These are phyloP conservation scores for Phrynocephalus forsythii DNA, from an alignment of 2,797 vertebrate genomes.

Conservation along the genomic window DNA sequence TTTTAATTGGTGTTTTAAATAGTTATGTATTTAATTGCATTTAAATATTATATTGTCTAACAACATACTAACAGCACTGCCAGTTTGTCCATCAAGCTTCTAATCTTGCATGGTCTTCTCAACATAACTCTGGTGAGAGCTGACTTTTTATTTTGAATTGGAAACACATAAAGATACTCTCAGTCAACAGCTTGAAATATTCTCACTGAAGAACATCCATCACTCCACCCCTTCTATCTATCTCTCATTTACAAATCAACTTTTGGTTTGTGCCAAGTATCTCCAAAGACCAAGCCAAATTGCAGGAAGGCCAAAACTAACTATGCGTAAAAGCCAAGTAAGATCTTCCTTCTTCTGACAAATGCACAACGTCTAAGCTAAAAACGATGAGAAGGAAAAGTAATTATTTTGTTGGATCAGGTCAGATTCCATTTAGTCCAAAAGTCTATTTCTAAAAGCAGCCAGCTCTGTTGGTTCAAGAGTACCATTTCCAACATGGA, in stretches of 20 bases:
- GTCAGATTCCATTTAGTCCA: not conserved
- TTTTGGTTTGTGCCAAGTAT: not conserved
- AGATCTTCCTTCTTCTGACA: not conserved
- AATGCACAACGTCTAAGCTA: not conserved
- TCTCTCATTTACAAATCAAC: not conserved
- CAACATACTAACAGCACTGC: too few species aligned
- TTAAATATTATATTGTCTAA: too few species aligned
- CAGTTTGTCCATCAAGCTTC: too few species aligned
- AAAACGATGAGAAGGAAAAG: not conserved
- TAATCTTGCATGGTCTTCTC: too few species aligned
- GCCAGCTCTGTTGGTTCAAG: not conserved
- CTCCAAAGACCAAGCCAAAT: constrained; percentile 2
- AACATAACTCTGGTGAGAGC: too few species aligned
- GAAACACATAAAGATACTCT: not conserved
- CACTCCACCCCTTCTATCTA: not conserved
- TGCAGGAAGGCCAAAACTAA: constrained; percentile 2
- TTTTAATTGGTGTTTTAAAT: too few species aligned
- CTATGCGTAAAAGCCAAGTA: constrained; percentile 2
- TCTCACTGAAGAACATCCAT: not conserved
- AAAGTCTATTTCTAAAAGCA: not conserved
- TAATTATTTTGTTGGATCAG: not conserved
- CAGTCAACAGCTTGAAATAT: not conserved
- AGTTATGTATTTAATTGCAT: too few species aligned
- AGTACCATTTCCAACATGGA: not conserved
- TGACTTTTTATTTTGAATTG: not conserved